Evolutionary conservation across 1,140 invertebrate genomes (phyloP).

Genomic region (Rhyzopertha dominica): DNA sequence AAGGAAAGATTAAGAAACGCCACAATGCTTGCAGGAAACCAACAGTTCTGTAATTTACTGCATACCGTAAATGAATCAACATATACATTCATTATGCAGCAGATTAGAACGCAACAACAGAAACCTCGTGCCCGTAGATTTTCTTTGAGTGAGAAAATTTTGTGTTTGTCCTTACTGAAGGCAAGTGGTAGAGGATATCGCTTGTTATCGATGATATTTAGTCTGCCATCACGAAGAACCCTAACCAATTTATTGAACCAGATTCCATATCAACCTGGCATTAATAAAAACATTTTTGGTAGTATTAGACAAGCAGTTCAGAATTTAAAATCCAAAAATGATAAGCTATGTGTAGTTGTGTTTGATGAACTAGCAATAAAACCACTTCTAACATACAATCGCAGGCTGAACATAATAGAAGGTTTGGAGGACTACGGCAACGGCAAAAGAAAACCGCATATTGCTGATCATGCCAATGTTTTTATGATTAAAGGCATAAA

Average conservation of each 20-base stretch:
- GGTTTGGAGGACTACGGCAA: slow-evolving; percentile 30
- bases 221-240: slow-evolving; percentile 24
- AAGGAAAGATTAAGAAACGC: no score
- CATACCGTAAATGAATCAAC: slow-evolving; percentile 13
- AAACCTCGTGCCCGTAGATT: slow-evolving; percentile 22
- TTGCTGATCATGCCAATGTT: slow-evolving; percentile 36
- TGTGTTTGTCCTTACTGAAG: slow-evolving; percentile 29
- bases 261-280: slow-evolving; percentile 28
- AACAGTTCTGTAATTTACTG: slow-evolving; percentile 6
- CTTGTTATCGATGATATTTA: slow-evolving; percentile 23
- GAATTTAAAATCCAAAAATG: slow-evolving; percentile 13
- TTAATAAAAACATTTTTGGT: slow-evolving; percentile 25
- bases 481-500: slow-evolving; percentile 36
- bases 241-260: slow-evolving; percentile 24
- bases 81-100: slow-evolving; percentile 17
- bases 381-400: slow-evolving; percentile 9
- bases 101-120: slow-evolving; percentile 14
- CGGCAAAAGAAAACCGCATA: slow-evolving; percentile 10
- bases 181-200: slow-evolving; percentile 30
- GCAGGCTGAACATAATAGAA: slow-evolving; percentile 7
- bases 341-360: slow-evolving; percentile 13
- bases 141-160: slow-evolving; percentile 28
- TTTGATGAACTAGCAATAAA: slow-evolving; percentile 26
- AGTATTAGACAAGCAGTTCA: slow-evolving; percentile 1
- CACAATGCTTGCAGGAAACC: no score